Evolutionary conservation across 2,797 vertebrate genomes (phyloP), one percentile per base, ranked within the genome.

Genomic region (Poeciliopsis paucimaculata): DNA sequence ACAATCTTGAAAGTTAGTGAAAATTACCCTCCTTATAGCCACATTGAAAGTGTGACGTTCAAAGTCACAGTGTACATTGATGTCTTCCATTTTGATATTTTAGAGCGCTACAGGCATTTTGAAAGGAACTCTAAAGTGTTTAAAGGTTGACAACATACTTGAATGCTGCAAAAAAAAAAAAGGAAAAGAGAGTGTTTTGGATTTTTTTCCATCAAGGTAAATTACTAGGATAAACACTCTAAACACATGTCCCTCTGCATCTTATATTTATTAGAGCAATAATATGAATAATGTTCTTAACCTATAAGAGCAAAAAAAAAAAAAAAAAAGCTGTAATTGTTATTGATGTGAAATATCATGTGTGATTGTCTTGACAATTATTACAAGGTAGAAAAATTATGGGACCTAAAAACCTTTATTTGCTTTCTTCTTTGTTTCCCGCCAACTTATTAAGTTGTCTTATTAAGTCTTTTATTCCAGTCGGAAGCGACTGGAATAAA

Each of bases 1-100:
- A 87, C 78, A 82, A 76, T 88, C 85, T 91, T 77, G 43, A 77
- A 85, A 88, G 87, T 87, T 86, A 83, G 77, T 83, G 86, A 88
- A 92, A 92, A 92, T 85, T 41, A 89, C 81, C 79, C 76, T 81
- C 82, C 77, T 12, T 85, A 72, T 66, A 85, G 84, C 77, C 74
- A 43, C 77, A 76, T 20, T 64, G 81, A 82, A 85, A 89, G 83
- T 77, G 68, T 81, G 71, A 82, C 75, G 73, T 80, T 77, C 49
- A 84, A 88, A 77, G 87, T 90, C 85, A 89, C 64, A 26, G 20
- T 80, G 46, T 53, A 70, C 73, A 4, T 79, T 84, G 20, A 75
- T 64, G 62, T 57, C 64, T 31, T 34, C 41, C 43, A 49, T 77
- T 83, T 75, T 77, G 16, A 51, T 82, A 31, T 57, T 83, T 80